A percentile compares a stretch with the other conserved stretches of the same genome.
Evolutionary conservation across 1,140 invertebrate genomes (phyloP).

Genomic region (Hyles euphorbiae): DNA sequence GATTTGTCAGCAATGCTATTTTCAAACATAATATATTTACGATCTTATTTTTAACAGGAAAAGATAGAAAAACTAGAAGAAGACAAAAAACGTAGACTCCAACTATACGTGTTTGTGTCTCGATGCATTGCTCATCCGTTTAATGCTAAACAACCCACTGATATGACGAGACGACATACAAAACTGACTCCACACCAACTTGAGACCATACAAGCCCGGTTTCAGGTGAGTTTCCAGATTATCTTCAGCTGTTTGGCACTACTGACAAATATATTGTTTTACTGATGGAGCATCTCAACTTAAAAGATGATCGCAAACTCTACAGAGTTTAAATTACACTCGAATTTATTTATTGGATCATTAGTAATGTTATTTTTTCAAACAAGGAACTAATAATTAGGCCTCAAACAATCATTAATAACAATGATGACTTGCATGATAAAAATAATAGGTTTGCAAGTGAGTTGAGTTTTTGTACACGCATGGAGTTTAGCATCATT

Average conservation of each 20-base stretch:
- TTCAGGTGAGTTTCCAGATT: conserved; percentile 81
- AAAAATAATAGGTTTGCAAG: too few relatives aligned
- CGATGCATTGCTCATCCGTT: conserved; percentile 99
- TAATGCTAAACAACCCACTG: conserved; percentile 99
- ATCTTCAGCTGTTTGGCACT: not conserved
- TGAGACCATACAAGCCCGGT: conserved; percentile 95
- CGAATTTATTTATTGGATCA: too few relatives aligned
- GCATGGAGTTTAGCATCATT: too few relatives aligned
- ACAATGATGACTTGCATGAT: too few relatives aligned
- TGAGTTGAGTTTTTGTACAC: too few relatives aligned
- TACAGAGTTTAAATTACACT: too few relatives aligned
- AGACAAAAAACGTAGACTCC: conserved; percentile 93
- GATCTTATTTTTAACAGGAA: conserved; percentile 70
- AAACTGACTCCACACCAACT: conserved; percentile 98
- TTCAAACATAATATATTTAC: not conserved
- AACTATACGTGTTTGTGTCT: conserved; percentile 98
- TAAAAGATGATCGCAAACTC: too few relatives aligned
- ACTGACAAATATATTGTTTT: too few relatives aligned
- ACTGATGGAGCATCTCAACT: too few relatives aligned
- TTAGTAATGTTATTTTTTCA: too few relatives aligned
- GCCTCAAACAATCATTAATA: too few relatives aligned
- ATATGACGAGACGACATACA: conserved; percentile 94
- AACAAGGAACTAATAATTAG: too few relatives aligned
- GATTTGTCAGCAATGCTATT: not conserved
- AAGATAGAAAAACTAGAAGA: conserved; percentile 90